Conservation (phyloP, 1,140 invertebrate species). For the Bombus confusus region DNA sequence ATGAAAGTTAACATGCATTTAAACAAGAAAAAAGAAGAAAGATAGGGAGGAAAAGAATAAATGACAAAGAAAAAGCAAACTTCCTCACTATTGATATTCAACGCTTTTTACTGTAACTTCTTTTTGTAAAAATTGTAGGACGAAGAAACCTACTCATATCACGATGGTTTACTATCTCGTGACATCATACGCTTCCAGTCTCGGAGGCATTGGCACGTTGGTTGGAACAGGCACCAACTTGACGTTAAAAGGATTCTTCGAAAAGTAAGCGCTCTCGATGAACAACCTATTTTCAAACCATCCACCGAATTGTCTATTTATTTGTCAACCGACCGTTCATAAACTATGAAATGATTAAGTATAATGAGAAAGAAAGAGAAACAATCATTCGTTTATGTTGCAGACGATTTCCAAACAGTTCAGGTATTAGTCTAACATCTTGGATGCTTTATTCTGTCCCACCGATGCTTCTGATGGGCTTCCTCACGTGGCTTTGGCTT, state of each 20-base stretch:
- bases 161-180: slow-evolving; percentile 83
- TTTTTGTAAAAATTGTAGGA: slow-evolving; percentile 50
- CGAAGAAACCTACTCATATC: slow-evolving; percentile 77
- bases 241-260: slow-evolving; percentile 85
- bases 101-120: not conserved
- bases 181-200: slow-evolving; percentile 85
- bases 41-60: not conserved
- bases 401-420: slow-evolving; percentile 83
- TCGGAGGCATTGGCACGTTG: slow-evolving; percentile 88
- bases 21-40: not conserved
- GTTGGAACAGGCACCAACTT: slow-evolving; percentile 89
- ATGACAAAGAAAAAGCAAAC: not conserved
- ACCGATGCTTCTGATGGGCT: slow-evolving; percentile 83
- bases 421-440: slow-evolving; percentile 86
- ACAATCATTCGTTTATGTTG: slow-evolving; percentile 29
- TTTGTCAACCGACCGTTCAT: not conserved
- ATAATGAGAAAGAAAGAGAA: not conserved
- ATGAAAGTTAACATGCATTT: not conserved
- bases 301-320: not conserved
- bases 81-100: not conserved
- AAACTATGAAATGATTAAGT: not conserved
- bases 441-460: slow-evolving; percentile 85
- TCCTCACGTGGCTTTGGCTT: slow-evolving; percentile 85
- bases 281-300: not conserved
- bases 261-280: slow-evolving; percentile 80